Evolutionary conservation across 1,140 invertebrate genomes (phyloP), one percentile per base, ranked within the genome.

Genomic region (Heliconius hewitsoni): DNA sequence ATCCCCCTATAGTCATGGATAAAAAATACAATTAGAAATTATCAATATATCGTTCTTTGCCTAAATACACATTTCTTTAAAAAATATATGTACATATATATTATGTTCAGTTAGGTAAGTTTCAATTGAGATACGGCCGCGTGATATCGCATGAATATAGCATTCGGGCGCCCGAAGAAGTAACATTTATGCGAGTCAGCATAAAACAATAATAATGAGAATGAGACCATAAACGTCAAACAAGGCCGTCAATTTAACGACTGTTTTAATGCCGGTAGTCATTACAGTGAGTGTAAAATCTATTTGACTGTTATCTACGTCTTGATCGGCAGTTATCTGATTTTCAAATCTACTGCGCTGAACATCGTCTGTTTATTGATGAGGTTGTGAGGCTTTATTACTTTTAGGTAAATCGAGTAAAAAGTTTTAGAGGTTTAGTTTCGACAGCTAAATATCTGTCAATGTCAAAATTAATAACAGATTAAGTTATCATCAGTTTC

Each of bases 301-400:
- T 83, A 82, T 82, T 83, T 80, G 71, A 76, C 23, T 82, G 79
- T 82, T 80, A 81, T 83, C 80, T 80, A 27, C 13, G 60, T 27
- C 60, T 60, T 66, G 60, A 66, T 66, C 60, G 60, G 23, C 60
- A 66, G 27, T 13, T 60, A 60, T 60, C 57, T 60, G 23, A 60
- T 60, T 11, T 16, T 66, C 60, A 30, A 66, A 66, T 66, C 27
- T 66, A 37, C 6, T 8, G 60, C 5, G 30, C 30, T 11, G 27
- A 30, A 30, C 27, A 30, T n/a, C 13, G 1, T 66, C 1, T 66
- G 60, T 13, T 30, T 66, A 66, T 30, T 66, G 23, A 66, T 57
- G 8, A 57, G n/a, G 8, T 76, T 82, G 50, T 18, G 19, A 9
- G 9, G 0, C 76, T 82, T 18, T 52, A 1, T 52, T 18, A 19